phyloP scores from a whole-genome alignment of 1,140 invertebrate genomes.

The Pseudachorutes palmiensis region DNA sequence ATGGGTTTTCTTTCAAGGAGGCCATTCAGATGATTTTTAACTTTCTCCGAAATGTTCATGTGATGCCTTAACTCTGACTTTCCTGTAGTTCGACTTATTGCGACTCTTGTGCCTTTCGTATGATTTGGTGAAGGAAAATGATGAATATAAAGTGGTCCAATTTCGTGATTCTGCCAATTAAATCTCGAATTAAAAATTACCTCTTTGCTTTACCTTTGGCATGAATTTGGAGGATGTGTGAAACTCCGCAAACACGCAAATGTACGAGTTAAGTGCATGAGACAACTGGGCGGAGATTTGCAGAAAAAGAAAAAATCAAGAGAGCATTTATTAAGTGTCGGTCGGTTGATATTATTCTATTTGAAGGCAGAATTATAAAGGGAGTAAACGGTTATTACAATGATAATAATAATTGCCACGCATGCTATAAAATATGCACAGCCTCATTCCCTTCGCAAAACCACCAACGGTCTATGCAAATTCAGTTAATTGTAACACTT shows the following conservation, averaged over 20 bases:
- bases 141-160: too few species aligned
- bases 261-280: background rate
- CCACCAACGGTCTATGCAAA: background rate
- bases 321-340: background rate
- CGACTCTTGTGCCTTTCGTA: too few species aligned
- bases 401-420: conserved; percentile 2
- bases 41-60: too few species aligned
- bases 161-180: too few species aligned
- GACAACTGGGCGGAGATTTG: background rate
- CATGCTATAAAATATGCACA: background rate
- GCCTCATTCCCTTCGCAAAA: background rate
- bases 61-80: too few species aligned
- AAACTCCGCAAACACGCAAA: background rate
- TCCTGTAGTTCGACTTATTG: too few species aligned
- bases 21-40: too few species aligned
- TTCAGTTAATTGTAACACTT: background rate
- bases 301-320: background rate
- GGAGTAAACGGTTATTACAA: background rate
- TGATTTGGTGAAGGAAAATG: too few species aligned
- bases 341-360: background rate
- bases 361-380: background rate
- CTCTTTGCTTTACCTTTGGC: background rate
- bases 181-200: background rate
- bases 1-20: too few species aligned
- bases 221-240: background rate